A percentile compares a stretch with the other conserved stretches of the same genome.
phyloP scores from a whole-genome alignment of 2,113 vertebrate genomes.

The Salvelinus fontinalis region DNA sequence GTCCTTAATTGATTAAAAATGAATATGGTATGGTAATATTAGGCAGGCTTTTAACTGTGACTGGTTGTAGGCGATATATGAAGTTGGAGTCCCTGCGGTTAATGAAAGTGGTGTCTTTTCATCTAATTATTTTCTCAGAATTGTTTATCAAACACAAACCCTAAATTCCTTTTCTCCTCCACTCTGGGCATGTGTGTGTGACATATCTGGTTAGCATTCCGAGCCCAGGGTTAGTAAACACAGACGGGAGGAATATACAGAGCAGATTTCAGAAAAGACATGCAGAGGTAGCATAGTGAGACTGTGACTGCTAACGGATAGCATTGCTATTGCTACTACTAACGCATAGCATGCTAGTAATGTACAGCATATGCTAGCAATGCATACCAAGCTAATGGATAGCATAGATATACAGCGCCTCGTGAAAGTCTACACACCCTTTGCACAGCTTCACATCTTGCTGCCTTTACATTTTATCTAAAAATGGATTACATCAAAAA shows the following conservation, averaged over 20 bases:
- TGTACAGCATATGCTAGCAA: neutral
- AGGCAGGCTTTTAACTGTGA: constrained; percentile 37
- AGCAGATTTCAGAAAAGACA: constrained; percentile 44
- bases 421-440: no score
- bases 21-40: constrained; percentile 61
- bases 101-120: constrained; percentile 57
- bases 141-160: constrained; percentile 62
- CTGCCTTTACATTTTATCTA: no score
- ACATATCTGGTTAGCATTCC: constrained; percentile 45
- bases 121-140: constrained; percentile 65
- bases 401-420: no score
- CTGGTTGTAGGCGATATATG: constrained; percentile 48
- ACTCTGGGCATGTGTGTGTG: constrained; percentile 21
- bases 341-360: neutral
- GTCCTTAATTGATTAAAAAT: constrained; percentile 66
- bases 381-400: no score
- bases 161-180: constrained; percentile 26
- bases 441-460: no score
- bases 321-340: no score
- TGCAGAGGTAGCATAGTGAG: constrained; percentile 27
- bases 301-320: no score
- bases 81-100: constrained; percentile 41
- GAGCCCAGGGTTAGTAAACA: constrained; percentile 44
- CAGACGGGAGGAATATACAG: constrained; percentile 48
- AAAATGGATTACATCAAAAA: no score